Evolutionary conservation across 2,888 invertebrate species (phyloP).

Genomic region (Malachius bipustulatus): DNA sequence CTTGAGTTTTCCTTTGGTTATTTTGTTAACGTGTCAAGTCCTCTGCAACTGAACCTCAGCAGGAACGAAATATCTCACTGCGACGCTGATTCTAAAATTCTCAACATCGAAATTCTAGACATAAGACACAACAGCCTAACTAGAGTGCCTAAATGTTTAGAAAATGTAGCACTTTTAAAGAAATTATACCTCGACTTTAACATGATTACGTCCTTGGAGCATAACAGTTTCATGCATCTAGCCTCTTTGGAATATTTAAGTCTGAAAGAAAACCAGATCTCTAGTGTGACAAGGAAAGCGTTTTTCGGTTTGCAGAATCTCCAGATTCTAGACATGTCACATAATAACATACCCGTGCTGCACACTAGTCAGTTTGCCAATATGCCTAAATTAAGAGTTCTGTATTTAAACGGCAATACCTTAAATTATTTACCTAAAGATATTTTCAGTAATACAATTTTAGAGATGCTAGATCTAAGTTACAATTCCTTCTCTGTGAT

Average conservation of each 20-base stretch:
- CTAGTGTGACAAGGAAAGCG: conserved; percentile 58
- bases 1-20: conserved; percentile 53
- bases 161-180: conserved; percentile 51
- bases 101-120: conserved; percentile 59
- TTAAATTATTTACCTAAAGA: conserved; percentile 64
- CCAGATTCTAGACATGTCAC: conserved; percentile 68
- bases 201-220: conserved; percentile 54
- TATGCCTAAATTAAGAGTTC: conserved; percentile 57
- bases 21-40: conserved; percentile 58
- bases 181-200: conserved; percentile 66
- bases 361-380: conserved; percentile 72
- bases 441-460: conserved; percentile 64
- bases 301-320: conserved; percentile 63
- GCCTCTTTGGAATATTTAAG: conserved; percentile 60
- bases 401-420: conserved; percentile 62
- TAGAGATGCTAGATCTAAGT: conserved; percentile 71
- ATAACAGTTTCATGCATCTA: conserved; percentile 62
- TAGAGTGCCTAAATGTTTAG: conserved; percentile 55
- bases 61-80: conserved; percentile 48
- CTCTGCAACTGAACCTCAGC: conserved; percentile 66
- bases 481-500: conserved; percentile 68
- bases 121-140: conserved; percentile 55
- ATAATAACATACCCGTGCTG: conserved; percentile 62
- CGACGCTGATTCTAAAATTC: conserved; percentile 37
- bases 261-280: conserved; percentile 62